phyloP scores from a whole-genome alignment of 2,888 invertebrate genomes.

The Eremobia ochroleuca region DNA sequence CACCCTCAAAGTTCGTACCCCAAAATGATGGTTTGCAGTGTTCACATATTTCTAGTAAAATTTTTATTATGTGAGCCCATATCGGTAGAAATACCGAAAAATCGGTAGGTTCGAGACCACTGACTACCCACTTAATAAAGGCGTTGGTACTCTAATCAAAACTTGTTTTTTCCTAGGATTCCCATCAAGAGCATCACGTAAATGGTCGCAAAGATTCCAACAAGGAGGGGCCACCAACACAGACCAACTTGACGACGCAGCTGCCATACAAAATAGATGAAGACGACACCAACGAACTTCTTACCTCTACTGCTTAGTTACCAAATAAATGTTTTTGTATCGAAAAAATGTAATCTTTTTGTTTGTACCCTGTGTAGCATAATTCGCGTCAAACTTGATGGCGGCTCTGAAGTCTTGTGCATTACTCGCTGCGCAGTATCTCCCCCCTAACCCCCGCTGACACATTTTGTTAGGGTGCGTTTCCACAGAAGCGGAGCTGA shows the following conservation, averaged over 20 bases:
- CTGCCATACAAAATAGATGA: constrained; percentile 92
- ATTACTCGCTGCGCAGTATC: too few relatives aligned
- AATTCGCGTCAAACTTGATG: too few relatives aligned
- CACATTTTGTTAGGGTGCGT: too few relatives aligned
- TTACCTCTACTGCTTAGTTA: constrained; percentile 73
- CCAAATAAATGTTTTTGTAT: constrained; percentile 59
- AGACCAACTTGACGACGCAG: constrained; percentile 86
- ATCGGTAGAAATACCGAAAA: too few relatives aligned
- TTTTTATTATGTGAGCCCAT: too few relatives aligned
- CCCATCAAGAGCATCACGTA: constrained; percentile 36
- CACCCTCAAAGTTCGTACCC: too few relatives aligned
- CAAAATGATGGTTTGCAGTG: too few relatives aligned
- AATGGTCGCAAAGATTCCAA: constrained; percentile 53
- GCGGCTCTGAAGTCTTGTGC: too few relatives aligned
- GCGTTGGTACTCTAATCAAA: not conserved
- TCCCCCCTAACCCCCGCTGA: too few relatives aligned
- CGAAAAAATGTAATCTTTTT: constrained; percentile 1
- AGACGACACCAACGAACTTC: constrained; percentile 89
- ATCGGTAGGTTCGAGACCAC: too few relatives aligned
- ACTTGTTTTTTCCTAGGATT: constrained; percentile 58
- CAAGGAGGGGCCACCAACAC: constrained; percentile 75
- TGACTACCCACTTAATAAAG: not conserved
- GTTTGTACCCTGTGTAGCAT: not conserved
- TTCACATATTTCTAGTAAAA: too few relatives aligned
- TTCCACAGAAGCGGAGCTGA: too few relatives aligned